Percentiles rank a stretch among this genome's conserved stretches.
Evolutionary conservation across 2,113 vertebrate species (phyloP).

Genomic region (Carassius carassius): DNA sequence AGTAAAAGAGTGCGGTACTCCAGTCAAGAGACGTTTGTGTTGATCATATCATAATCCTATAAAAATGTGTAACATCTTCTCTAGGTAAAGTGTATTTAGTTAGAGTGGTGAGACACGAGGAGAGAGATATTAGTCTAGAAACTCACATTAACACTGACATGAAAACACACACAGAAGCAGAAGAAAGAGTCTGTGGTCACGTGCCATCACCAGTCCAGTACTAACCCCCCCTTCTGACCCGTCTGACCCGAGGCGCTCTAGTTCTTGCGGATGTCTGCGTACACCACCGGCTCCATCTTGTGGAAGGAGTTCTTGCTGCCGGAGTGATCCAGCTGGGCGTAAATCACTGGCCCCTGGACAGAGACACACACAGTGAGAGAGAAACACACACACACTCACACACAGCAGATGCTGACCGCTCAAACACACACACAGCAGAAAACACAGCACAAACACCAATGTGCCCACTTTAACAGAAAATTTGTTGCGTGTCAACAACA

Average conservation of each 20-base stretch:
- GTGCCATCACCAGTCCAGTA: slow-evolving; percentile 16
- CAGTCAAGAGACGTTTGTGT: background rate
- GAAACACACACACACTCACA: background rate
- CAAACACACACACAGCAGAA: background rate
- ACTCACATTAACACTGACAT: background rate
- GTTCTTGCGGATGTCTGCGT: slow-evolving; percentile 92
- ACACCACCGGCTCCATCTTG: slow-evolving; percentile 95
- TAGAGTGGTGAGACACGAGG: background rate
- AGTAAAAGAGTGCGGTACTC: background rate
- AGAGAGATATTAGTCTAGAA: background rate
- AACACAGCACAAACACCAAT: background rate
- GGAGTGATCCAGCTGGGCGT: slow-evolving; percentile 94
- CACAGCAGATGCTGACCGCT: background rate
- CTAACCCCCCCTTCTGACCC: background rate
- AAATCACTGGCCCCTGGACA: slow-evolving; percentile 93
- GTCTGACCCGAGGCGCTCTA: slow-evolving; percentile 60
- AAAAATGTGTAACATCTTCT: background rate
- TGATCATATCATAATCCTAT: background rate
- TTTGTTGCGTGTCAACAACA: background rate
- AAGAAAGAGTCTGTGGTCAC: background rate
- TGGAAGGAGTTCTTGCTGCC: slow-evolving; percentile 89
- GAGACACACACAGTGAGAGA: background rate
- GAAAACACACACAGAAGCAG: background rate
- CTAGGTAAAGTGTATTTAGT: background rate
- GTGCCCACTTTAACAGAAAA: background rate